These are phyloP conservation scores for Bellardia pandia DNA, from an alignment of 2,888 invertebrate species.

Conservation along the genomic window DNA sequence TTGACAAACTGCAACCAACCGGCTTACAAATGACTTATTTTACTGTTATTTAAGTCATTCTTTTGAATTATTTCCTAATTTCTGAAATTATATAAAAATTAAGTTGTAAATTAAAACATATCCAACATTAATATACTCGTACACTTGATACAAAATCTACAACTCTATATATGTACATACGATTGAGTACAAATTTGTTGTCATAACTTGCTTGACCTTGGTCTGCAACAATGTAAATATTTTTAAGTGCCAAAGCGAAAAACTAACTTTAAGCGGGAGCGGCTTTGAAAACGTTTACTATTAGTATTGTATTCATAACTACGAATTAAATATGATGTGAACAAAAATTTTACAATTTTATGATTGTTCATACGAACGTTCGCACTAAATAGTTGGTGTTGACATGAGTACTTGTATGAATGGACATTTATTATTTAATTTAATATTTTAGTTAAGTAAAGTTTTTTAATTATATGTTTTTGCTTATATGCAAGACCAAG, in stretches of 20 bases:
- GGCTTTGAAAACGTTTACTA: constrained; percentile 14
- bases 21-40: too few species aligned
- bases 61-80: too few species aligned
- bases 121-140: neutral
- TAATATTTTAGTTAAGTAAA: constrained; percentile 33
- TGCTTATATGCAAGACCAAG: neutral
- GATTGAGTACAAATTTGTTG: neutral
- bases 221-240: neutral
- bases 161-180: neutral
- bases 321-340: constrained; percentile 2
- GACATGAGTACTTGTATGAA: neutral
- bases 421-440: constrained; percentile 4
- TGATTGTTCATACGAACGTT: neutral
- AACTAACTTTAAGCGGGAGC: constrained; percentile 4
- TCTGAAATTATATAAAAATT: too few species aligned
- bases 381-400: neutral
- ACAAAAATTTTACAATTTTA: constrained; percentile 7
- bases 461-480: constrained; percentile 4
- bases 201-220: constrained; percentile 27
- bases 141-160: neutral
- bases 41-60: too few species aligned
- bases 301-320: neutral
- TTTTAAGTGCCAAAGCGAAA: neutral
- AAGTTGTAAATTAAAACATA: neutral
- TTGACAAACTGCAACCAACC: too few species aligned